Conservation (phyloP, 2,888 invertebrate genomes). For the Rapana venosa region DNA sequence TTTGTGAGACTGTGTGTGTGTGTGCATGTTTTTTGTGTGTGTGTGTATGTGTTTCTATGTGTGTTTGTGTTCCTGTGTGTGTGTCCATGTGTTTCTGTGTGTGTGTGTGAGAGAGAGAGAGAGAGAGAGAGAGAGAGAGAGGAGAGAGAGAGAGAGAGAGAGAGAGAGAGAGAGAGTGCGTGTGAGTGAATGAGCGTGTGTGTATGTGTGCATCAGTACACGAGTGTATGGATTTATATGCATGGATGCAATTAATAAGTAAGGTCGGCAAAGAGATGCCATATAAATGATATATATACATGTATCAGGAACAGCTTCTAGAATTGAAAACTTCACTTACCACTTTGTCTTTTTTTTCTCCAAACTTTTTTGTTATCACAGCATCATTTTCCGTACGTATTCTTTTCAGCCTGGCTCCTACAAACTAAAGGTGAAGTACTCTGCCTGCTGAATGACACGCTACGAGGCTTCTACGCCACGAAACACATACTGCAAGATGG, state of each 20-base stretch:
- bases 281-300: neutral
- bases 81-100: neutral
- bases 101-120: too few species aligned
- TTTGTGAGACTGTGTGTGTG: too few species aligned
- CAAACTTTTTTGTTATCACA: neutral
- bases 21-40: neutral
- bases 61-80: conserved; percentile 3
- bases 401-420: conserved; percentile 69
- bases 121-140: too few species aligned
- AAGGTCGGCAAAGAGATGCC: neutral
- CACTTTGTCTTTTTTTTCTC: neutral
- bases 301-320: neutral
- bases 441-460: conserved; percentile 92
- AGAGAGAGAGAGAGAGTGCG: too few species aligned
- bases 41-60: neutral
- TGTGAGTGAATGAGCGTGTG: neutral
- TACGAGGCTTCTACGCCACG: conserved; percentile 95
- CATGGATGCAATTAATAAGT: neutral
- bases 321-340: neutral
- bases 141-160: too few species aligned
- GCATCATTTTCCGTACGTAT: neutral
- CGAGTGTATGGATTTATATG: neutral
- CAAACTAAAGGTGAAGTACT: conserved; percentile 85
- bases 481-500: conserved; percentile 86
- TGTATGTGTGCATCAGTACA: neutral